Conservation (phyloP, 2,113 vertebrate species). For the Tonatia bakeri region DNA sequence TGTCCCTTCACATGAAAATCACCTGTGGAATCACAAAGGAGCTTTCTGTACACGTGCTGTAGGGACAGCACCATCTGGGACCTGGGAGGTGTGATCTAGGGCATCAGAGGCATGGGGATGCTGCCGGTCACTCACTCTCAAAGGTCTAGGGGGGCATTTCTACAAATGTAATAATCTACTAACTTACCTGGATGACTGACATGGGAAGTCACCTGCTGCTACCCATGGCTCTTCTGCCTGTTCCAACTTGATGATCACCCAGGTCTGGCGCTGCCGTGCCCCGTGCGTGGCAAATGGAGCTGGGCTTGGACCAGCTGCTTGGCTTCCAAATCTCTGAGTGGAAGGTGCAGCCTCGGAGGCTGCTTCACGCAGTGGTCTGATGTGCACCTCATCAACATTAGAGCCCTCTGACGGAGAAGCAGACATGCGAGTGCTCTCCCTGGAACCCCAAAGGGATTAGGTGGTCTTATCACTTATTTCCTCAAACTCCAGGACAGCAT, state of each 20-base stretch:
- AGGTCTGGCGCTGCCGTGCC: constrained; percentile 45
- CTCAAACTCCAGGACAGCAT: background rate
- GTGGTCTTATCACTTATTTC: background rate
- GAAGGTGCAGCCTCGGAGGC: background rate
- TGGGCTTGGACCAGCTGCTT: background rate
- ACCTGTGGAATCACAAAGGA: background rate
- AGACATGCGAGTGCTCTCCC: background rate
- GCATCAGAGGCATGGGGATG: rapidly evolving
- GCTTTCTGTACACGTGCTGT: rapidly evolving
- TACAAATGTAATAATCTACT: background rate
- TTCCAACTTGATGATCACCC: constrained; percentile 63
- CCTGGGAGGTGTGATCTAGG: no score
- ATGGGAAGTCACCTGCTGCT: background rate
- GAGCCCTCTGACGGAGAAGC: background rate
- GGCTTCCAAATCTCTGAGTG: background rate
- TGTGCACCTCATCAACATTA: background rate
- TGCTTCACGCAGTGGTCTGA: background rate
- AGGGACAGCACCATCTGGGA: background rate
- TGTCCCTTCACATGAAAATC: background rate
- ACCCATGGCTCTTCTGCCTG: constrained; percentile 66
- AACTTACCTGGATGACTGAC: background rate
- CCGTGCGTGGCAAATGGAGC: constrained; percentile 17
- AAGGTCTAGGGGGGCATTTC: background rate
- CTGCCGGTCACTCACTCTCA: background rate
- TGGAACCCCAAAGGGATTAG: background rate